Percentiles rank a stretch among this genome's conserved stretches.
Evolutionary conservation across 2,113 vertebrate genomes (phyloP).

Genomic region (Pan troglodytes): NHGRI_mPanTro3-v2.1_pri NC_072404.2:58479501-58480000

Average conservation of each 20-base stretch:
- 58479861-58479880: too few species aligned
- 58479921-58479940: fast-evolving
- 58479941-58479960: neutral
- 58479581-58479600: neutral
- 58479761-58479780: fast-evolving
- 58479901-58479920: fast-evolving
- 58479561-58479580: fast-evolving
- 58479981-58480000: neutral
- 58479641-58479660: fast-evolving
- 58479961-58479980: neutral
- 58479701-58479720: fast-evolving
- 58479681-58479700: neutral
- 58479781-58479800: fast-evolving
- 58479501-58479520: neutral
- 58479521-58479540: neutral
- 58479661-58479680: fast-evolving
- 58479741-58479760: fast-evolving
- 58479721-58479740: too few species aligned
- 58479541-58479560: fast-evolving
- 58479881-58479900: neutral
- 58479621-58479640: fast-evolving
- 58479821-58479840: neutral
- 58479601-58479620: fast-evolving
- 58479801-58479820: neutral
- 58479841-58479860: neutral